Percentiles rank a stretch among this genome's conserved stretches.
Evolutionary conservation across 30 jellyfish, hydroid and myxozoan species (phyloP).

Genomic region (Cassiopea andromeda): DNA sequence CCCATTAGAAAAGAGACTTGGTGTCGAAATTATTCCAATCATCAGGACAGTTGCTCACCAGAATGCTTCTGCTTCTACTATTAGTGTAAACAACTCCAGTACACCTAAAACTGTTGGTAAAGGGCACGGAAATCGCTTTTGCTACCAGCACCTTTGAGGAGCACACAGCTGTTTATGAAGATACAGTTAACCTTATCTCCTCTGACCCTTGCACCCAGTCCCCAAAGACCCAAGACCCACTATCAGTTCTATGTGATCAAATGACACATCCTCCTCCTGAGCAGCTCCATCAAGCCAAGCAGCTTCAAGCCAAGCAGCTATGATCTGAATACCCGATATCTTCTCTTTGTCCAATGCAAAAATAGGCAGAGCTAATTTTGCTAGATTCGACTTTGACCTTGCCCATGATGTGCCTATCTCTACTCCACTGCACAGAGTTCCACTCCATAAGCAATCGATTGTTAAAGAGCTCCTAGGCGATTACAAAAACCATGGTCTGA

Average conservation of each 20-base stretch:
- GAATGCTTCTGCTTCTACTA: conserved; percentile 32
- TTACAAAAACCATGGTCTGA: too few species aligned
- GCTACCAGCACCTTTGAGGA: conserved; percentile 32
- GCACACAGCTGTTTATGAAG: not conserved
- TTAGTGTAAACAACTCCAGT: conserved; percentile 10
- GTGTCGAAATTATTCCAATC: conserved; percentile 12
- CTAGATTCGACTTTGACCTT: too few species aligned
- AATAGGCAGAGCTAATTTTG: too few species aligned
- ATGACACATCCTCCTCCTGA: conserved; percentile 42
- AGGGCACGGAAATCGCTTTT: not conserved
- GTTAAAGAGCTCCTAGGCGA: too few species aligned
- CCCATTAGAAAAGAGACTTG: conserved; percentile 37
- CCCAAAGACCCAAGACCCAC: conserved; percentile 10
- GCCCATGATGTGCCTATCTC: too few species aligned
- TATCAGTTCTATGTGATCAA: conserved; percentile 10
- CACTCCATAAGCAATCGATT: too few species aligned
- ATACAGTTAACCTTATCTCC: conserved; percentile 35
- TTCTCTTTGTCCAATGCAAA: too few species aligned
- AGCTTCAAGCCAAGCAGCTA: too few species aligned
- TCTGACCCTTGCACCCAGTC: not conserved
- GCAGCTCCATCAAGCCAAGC: conserved; percentile 51
- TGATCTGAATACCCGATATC: conserved; percentile 17
- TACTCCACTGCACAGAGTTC: too few species aligned
- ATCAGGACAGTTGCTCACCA: conserved; percentile 12
- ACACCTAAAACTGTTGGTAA: conserved; percentile 2